A percentile compares a stretch with the other conserved stretches of the same genome.
Conservation (phyloP, 2,888 invertebrate species). For the Nemotelus nigrinus region DNA sequence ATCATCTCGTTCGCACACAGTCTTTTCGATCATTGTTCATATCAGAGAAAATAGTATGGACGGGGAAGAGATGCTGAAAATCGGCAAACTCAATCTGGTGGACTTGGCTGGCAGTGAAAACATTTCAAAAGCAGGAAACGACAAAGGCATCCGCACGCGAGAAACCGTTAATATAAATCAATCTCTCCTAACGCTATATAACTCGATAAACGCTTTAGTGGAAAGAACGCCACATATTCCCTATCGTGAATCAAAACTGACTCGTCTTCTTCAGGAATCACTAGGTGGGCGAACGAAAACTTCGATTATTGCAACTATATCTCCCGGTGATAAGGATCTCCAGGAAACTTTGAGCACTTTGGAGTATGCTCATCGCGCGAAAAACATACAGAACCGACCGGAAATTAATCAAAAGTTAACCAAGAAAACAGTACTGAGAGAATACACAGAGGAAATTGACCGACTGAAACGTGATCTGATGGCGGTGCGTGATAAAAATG, state of each 20-base stretch:
- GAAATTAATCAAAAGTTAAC: slow-evolving; percentile 92
- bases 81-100: slow-evolving; percentile 96
- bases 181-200: slow-evolving; percentile 89
- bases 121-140: slow-evolving; percentile 95
- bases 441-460: slow-evolving; percentile 91
- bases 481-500: slow-evolving; percentile 87
- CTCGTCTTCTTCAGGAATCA: slow-evolving; percentile 93
- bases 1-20: slow-evolving; percentile 95
- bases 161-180: slow-evolving; percentile 98
- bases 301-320: slow-evolving; percentile 95
- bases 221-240: slow-evolving; percentile 94
- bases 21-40: slow-evolving; percentile 93
- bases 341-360: slow-evolving; percentile 95
- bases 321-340: slow-evolving; percentile 85
- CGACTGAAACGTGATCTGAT: slow-evolving; percentile 84
- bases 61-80: slow-evolving; percentile 92
- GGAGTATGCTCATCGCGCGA: slow-evolving; percentile 94
- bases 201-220: slow-evolving; percentile 91
- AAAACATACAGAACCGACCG: slow-evolving; percentile 89
- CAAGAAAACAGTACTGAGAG: slow-evolving; percentile 82
- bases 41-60: slow-evolving; percentile 89
- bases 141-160: slow-evolving; percentile 82
- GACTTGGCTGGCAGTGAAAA: slow-evolving; percentile 98
- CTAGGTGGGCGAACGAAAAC: slow-evolving; percentile 97
- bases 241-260: slow-evolving; percentile 96